Base-by-base conservation (phyloP, 23 tunicate species). In the Ascidia mentula region DNA sequence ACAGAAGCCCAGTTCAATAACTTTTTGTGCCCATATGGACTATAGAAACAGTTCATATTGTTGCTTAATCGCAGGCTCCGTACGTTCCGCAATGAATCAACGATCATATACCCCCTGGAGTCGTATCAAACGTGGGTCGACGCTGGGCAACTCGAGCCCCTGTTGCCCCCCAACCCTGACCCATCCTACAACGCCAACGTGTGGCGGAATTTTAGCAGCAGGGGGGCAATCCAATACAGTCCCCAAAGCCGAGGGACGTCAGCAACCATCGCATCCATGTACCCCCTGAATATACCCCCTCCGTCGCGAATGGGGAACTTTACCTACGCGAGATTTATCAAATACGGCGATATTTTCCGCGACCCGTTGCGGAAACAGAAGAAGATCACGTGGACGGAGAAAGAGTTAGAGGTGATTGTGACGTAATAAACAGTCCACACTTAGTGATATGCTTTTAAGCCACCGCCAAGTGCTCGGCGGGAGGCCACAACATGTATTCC, bases 251-350 rank as follows among this genome's bases (percentile, higher is more conserved):
- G 87, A 34, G 83, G 86, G 35, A 75, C 80, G 6, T 76, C 97
- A 4, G 81, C 83, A 9, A 34, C 82, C 15, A 83, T 91, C 6
- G 97, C 97, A 5, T 77, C 97, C 6, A 91, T 91, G 97, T 91
- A 91, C 70, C 97, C 97, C 31, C 69, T 91, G 20, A 76, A 46
- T 36, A 91, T 91, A 36, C 97, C 97, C 13, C 87, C 97, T 9
- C 87, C 97, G 40, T 91, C 97, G 7, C 86, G 97, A 26, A 91
- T 91, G 97, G 97, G 97, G 28, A 82, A 77, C 15, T 91, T 81
- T 46, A 76, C 97, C 31, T 91, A 91, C 60, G 97, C 86, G 32
- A 80, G 82, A 28, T 91, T 85, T 60, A 91, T 91, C 26, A 72
- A 86, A 34, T 77, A 91, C 72, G 97, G 97, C 4, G 97, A 91